Evolutionary conservation across 2,113 vertebrate genomes (phyloP), one percentile per base, ranked within the genome.

Genomic region (Lophochroa leadbeateri): DNA sequence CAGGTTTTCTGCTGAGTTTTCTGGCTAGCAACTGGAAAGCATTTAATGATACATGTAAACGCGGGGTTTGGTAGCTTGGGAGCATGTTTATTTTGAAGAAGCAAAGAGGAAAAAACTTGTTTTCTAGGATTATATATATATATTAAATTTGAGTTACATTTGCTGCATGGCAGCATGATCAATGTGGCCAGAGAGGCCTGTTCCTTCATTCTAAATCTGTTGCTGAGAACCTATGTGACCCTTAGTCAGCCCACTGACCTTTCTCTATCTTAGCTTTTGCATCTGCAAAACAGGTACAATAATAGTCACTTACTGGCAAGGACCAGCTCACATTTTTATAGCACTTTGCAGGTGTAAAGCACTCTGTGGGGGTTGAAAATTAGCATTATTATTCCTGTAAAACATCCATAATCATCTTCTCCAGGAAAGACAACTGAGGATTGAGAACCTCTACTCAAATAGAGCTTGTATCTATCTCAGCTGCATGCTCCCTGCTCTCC

Each of bases 1-100:
- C 84, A 93, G 91, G 91, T 96, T 96, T 97, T 92, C 90, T 90
- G 60, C 61, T 78, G 85, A 89, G 79, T 75, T 96, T 92, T 94
- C 81, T 94, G 69, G 92, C 68, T 96, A 92, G 87, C 79, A 94
- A 83, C 58, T 88, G 65, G 49, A 75, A 93, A 94, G 39, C 82
- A 86, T 88, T 95, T 97, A 95, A 94, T 90, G 92, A 92, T 91
- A 97, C 50, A 69, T 76, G 87, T 67, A 94, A 94, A 94, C 7
- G 4, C 2, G 4, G 60, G 91, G 55, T 58, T 94, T 96, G 84
- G 84, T 92, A 96, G 76, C 68, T 92, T 4, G 25, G 84, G 88
- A 97, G 23, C 35, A 81, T 82, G 64, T 82, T 94, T 88, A 49
- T 86, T 91, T 91, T 77, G 79, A 96, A 90, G 72, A 90, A 79